Conservation (phyloP, 2,888 invertebrate species). For the Sarcophaga rosellei region DNA sequence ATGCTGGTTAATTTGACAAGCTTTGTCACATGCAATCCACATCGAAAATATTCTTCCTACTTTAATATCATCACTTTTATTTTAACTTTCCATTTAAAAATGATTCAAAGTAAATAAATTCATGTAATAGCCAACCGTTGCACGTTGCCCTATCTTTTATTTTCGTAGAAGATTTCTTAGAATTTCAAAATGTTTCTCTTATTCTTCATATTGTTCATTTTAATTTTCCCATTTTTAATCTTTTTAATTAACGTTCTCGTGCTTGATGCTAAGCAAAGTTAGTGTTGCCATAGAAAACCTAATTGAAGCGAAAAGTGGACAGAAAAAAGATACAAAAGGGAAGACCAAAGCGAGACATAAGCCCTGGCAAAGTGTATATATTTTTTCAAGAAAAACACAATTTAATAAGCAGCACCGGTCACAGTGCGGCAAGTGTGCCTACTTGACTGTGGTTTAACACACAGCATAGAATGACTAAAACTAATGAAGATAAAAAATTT, state of each 20-base stretch:
- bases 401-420: neutral
- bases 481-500: slow-evolving; percentile 79
- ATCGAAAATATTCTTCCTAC: too few relatives aligned
- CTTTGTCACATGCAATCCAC: too few relatives aligned
- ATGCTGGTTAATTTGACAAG: too few relatives aligned
- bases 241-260: slow-evolving; percentile 40
- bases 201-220: slow-evolving; percentile 3
- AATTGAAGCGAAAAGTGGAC: neutral
- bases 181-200: neutral
- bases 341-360: neutral
- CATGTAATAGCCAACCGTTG: too few relatives aligned
- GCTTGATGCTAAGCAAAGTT: slow-evolving; percentile 24
- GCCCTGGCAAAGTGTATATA: neutral
- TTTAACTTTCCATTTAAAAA: too few relatives aligned
- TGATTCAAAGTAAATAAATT: too few relatives aligned
- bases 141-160: too few relatives aligned
- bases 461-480: slow-evolving; percentile 69
- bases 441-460: slow-evolving; percentile 64
- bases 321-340: neutral
- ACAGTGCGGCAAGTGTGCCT: neutral
- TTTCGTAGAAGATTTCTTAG: too few relatives aligned
- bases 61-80: too few relatives aligned
- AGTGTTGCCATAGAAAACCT: neutral
- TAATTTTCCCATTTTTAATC: slow-evolving; percentile 36
- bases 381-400: neutral